Percentiles rank a stretch among this genome's conserved stretches.
phyloP scores from a whole-genome alignment of 2,888 invertebrate genomes.

The Hypomecis punctinalis region DNA sequence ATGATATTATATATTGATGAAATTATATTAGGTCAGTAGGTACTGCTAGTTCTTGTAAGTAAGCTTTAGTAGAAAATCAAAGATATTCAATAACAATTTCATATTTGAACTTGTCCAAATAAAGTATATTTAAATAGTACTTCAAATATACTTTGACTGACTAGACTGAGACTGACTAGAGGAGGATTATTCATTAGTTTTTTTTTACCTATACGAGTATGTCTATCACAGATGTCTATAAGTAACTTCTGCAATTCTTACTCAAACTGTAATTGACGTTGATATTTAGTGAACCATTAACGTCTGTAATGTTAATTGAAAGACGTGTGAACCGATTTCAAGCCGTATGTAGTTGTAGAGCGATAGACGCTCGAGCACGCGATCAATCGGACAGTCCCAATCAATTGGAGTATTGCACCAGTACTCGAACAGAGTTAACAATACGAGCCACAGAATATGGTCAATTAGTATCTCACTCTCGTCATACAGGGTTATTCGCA shows the following conservation, averaged over 20 bases:
- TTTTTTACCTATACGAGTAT: too few relatives aligned
- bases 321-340: slow-evolving; percentile 10
- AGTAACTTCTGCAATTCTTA: background rate
- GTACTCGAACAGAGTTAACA: slow-evolving; percentile 14
- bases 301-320: slow-evolving; percentile 1
- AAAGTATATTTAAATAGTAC: too few relatives aligned
- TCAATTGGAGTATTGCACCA: slow-evolving; percentile 18
- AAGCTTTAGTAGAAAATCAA: too few relatives aligned
- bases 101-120: too few relatives aligned
- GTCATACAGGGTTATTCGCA: background rate
- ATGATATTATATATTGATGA: too few relatives aligned
- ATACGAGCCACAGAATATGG: background rate
- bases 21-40: too few relatives aligned
- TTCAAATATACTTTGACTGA: too few relatives aligned
- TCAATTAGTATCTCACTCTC: slow-evolving; percentile 10
- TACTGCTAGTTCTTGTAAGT: too few relatives aligned
- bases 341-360: slow-evolving; percentile 30
- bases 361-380: slow-evolving; percentile 27
- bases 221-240: too few relatives aligned
- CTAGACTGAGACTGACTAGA: too few relatives aligned
- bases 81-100: too few relatives aligned
- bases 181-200: too few relatives aligned
- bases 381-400: slow-evolving; percentile 25
- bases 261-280: slow-evolving; percentile 1
- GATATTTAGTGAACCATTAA: background rate